Evolutionary conservation across 2,888 invertebrate species (phyloP), one percentile per base, ranked within the genome.

Genomic region (Notodonta ziczac): DNA sequence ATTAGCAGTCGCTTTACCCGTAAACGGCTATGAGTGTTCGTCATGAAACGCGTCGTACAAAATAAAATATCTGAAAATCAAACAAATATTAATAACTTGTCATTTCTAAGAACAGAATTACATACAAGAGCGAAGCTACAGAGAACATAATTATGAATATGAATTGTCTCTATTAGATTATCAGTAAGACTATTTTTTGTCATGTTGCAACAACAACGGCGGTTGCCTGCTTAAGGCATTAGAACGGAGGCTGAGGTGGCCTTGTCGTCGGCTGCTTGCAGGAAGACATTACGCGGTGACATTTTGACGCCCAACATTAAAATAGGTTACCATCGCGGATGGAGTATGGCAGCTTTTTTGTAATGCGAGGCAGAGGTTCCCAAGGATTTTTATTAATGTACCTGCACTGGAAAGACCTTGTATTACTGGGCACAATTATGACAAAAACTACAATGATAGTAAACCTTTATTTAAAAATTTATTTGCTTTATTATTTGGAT

Each of bases 291-390:
- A 39, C 14, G 16, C 44, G 44, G 40, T 56, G 56, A 44, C 56
- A 56, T 56, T 51, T 56, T 42, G 44, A 16, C 56, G 56, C 42
- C 44, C 56, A 56, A 56, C 16, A 44, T 56, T 56, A 16, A 56
- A 56, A 44, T 56, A 44, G 16, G 42, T 56, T 44, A 12, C 4
- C n/a, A 44, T 44, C 56, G 12, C 56, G 56, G 56, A 56, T 44
- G 44, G 39, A 16, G 44, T 56, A 8, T 16, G 7, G n/a, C 14
- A 13, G 35, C 6, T 40, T 44, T 44, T 56, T 39, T 35, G 24
- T n/a, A n/a, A 8, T 24, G 39, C 16, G 4, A 13, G 8, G 7
- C 56, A 24, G 24, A 55, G 54, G 10, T 9, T 55, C 40, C 10
- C 55, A 55, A 55, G 40, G 14, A 35, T 55, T 40, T 39, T n/a